phyloP scores from a whole-genome alignment of 2,797 vertebrate genomes.

The Sternarchorhynchus goeldii region DNA sequence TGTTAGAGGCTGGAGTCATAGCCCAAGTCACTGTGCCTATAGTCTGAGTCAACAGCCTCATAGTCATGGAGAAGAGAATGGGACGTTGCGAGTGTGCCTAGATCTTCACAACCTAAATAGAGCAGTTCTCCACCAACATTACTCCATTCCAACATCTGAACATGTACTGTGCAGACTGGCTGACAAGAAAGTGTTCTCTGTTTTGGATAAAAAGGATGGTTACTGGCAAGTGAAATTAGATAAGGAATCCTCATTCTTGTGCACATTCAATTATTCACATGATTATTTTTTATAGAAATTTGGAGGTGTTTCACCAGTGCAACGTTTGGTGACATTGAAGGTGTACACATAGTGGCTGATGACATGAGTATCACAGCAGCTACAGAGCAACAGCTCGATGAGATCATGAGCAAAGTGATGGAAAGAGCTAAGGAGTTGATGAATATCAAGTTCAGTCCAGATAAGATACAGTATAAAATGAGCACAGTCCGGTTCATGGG shows the following conservation, averaged over 20 bases:
- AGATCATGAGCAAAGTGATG: conserved; percentile 30
- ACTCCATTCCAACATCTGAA: conserved; percentile 36
- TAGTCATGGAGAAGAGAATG: too few species aligned
- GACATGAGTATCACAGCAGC: conserved; percentile 49
- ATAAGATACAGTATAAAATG: too few species aligned
- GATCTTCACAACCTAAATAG: conserved; percentile 56
- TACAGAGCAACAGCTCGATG: conserved; percentile 33
- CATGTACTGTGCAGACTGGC: conserved; percentile 44
- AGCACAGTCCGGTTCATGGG: too few species aligned
- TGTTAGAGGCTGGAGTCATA: too few species aligned
- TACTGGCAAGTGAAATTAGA: conserved; percentile 27
- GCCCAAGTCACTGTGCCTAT: too few species aligned
- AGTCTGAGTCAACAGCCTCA: too few species aligned
- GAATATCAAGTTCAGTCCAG: too few species aligned
- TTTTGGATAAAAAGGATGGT: neutral
- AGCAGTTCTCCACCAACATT: conserved; percentile 43
- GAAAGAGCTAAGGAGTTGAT: conserved; percentile 1
- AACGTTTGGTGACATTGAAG: conserved; percentile 28
- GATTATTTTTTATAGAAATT: neutral
- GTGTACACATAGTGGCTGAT: conserved; percentile 24
- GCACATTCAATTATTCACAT: neutral
- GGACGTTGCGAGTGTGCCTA: neutral
- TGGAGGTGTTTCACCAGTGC: conserved; percentile 39
- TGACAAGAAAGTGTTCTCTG: conserved; percentile 22
- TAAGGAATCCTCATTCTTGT: conserved; percentile 20